Evolutionary conservation across 2,888 invertebrate genomes (phyloP), one percentile per base, ranked within the genome.

Genomic region (Cartodere bifasciata): DNA sequence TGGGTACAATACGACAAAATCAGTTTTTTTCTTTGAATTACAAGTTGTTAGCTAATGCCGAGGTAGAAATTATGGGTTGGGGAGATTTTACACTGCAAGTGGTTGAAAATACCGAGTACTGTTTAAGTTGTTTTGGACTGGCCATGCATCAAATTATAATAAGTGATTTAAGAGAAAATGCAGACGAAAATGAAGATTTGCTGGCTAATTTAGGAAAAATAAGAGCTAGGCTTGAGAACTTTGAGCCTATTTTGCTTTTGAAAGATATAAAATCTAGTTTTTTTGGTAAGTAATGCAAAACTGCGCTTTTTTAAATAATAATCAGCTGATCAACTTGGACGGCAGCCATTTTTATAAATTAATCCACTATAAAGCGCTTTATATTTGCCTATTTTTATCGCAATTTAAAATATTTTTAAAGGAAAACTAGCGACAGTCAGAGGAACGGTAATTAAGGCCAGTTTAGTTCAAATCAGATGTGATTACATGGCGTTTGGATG

Each of bases 371-470:
- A n/a, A n/a, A n/a, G n/a, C n/a, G n/a, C n/a, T n/a, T n/a, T n/a
- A n/a, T n/a, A n/a, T n/a, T n/a, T n/a, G n/a, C n/a, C n/a, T n/a
- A n/a, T n/a, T n/a, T n/a, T n/a, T n/a, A n/a, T n/a, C n/a, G n/a
- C n/a, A n/a, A n/a, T n/a, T n/a, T n/a, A n/a, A n/a, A n/a, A n/a
- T n/a, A n/a, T n/a, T n/a, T n/a, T n/a, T n/a, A 22, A 34, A 76
- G 80, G 76, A 4, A 80, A 80, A 58, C 54, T 91, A 40, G 75
- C 87, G 13, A 72, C 82, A 14, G 70, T 91, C 3, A 73, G 79
- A 50, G 92, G 92, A 0, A 86, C 85, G 23, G 84, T 92, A 1
- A 82, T 84, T 36, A 70, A 82, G 53, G 81, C 85, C 3, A 75
- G 84, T 10, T 74, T 75, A 48, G 68, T 78, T 1, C 79, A 78